Conservation (phyloP, 2,113 vertebrate species). For the Vombatus ursinus region DNA sequence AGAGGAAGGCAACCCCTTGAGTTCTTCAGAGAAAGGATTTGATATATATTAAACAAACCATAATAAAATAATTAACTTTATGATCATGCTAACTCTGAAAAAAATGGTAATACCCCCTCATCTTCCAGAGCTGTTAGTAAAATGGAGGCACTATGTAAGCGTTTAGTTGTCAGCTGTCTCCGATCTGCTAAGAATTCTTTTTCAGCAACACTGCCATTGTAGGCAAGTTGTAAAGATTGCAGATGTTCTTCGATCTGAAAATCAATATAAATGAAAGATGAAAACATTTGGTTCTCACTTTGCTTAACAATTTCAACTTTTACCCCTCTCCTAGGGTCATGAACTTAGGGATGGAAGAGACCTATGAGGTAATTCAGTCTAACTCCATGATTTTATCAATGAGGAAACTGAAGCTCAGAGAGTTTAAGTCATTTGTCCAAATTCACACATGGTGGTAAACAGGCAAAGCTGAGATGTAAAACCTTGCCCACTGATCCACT, state of each 20-base stretch:
- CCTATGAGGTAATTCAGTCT: background rate
- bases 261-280: conserved; percentile 19
- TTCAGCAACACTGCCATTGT: conserved; percentile 57
- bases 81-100: background rate
- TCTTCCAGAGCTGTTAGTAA: conserved; percentile 64
- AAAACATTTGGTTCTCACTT: conserved; percentile 5
- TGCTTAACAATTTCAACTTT: background rate
- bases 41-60: background rate
- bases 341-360: background rate
- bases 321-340: background rate
- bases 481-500: background rate
- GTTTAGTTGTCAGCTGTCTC: conserved; percentile 58
- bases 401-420: background rate
- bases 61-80: background rate
- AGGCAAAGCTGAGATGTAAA: background rate
- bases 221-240: conserved; percentile 66
- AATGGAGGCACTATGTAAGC: conserved; percentile 60
- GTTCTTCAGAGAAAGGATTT: background rate
- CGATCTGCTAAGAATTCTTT: conserved; percentile 65
- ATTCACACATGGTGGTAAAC: background rate
- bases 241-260: conserved; percentile 80
- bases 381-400: background rate
- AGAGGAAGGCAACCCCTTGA: background rate
- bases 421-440: background rate
- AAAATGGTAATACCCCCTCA: conserved; percentile 65